Percentiles rank a stretch among this genome's conserved stretches.
These are phyloP conservation scores for Luperina testacea DNA, from an alignment of 2,888 invertebrate species.

Conservation along the genomic window DNA sequence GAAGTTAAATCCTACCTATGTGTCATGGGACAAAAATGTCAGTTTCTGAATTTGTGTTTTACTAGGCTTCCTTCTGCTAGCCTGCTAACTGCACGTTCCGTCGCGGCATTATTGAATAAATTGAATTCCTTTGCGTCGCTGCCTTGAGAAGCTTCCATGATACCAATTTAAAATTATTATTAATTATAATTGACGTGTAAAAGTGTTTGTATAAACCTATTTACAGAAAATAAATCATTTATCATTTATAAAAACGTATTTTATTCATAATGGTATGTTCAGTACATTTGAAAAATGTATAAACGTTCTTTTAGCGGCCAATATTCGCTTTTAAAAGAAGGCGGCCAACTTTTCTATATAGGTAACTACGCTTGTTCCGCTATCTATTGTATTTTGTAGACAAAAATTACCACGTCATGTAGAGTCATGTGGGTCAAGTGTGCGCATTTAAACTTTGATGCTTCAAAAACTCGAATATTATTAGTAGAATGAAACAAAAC, in stretches of 20 bases:
- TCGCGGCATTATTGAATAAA: slow-evolving; percentile 75
- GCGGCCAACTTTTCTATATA: background rate
- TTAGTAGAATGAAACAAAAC: too few species aligned
- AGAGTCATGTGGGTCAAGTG: too few species aligned
- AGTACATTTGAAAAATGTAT: slow-evolving; percentile 11
- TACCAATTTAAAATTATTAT: slow-evolving; percentile 62
- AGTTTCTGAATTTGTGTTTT: slow-evolving; percentile 28
- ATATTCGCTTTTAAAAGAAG: background rate
- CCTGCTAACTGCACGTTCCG: slow-evolving; percentile 65
- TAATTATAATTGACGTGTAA: too few species aligned
- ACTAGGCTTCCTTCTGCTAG: slow-evolving; percentile 40
- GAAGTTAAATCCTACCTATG: too few species aligned
- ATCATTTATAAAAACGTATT: slow-evolving; percentile 57
- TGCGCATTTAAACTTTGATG: too few species aligned
- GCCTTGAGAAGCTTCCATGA: slow-evolving; percentile 69
- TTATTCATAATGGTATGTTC: slow-evolving; percentile 52
- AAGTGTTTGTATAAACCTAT: too few species aligned
- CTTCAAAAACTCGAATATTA: too few species aligned
- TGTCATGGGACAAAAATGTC: background rate
- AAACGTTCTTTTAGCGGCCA: background rate
- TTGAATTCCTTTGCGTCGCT: slow-evolving; percentile 76
- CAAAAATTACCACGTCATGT: too few species aligned
- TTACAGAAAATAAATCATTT: too few species aligned
- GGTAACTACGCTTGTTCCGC: background rate
- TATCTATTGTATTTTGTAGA: background rate